Evolutionary conservation across 1,140 invertebrate species (phyloP).

Genomic region (Drosophila melanogaster): DNA sequence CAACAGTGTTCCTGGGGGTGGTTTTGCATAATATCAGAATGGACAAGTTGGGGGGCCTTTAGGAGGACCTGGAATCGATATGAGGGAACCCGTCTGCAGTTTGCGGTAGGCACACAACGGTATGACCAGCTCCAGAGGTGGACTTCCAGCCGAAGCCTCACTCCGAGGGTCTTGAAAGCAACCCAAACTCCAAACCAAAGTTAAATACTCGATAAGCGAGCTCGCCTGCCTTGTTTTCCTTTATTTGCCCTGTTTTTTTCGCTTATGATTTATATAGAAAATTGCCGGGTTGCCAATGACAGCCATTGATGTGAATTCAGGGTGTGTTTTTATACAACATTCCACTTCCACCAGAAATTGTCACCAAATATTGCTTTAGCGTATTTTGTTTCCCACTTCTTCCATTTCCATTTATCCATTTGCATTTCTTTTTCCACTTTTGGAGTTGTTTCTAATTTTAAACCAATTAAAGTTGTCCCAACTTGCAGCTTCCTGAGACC

Average conservation of each 20-base stretch:
- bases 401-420: constrained; percentile 18
- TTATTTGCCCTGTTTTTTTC: constrained; percentile 39
- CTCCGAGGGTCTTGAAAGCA: constrained; percentile 10
- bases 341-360: constrained; percentile 33
- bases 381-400: constrained; percentile 58
- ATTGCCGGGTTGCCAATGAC: constrained; percentile 62
- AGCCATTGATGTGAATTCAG: constrained; percentile 66
- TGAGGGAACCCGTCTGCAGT: constrained; percentile 15
- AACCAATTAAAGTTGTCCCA: constrained; percentile 78
- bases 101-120: constrained; percentile 68
- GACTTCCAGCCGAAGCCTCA: constrained; percentile 13
- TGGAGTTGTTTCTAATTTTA: constrained; percentile 66
- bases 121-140: constrained; percentile 58
- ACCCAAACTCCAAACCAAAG: constrained; percentile 37
- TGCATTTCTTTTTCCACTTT: constrained; percentile 59
- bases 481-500: constrained; percentile 50
- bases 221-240: constrained; percentile 20
- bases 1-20: constrained; percentile 54
- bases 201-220: constrained; percentile 75
- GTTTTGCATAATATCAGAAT: constrained; percentile 62
- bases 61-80: constrained; percentile 67
- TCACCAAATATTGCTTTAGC: constrained; percentile 40
- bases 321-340: constrained; percentile 2
- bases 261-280: constrained; percentile 50
- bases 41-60: constrained; percentile 6